These are phyloP conservation scores for Lordiphosa fenestrarum DNA, from an alignment of 2,888 invertebrate genomes.

Conservation along the genomic window DNA sequence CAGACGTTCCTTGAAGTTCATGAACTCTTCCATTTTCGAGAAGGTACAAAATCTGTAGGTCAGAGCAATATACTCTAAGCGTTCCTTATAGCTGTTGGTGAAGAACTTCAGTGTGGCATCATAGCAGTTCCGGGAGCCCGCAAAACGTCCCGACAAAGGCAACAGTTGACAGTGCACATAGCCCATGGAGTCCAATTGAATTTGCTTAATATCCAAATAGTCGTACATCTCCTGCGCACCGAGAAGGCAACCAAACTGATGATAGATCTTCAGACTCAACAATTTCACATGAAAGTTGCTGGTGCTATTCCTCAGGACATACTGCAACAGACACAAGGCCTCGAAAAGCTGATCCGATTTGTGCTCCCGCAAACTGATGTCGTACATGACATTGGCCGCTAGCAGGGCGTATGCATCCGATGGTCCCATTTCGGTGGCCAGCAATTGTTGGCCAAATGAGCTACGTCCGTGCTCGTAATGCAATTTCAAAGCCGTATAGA, in stretches of 20 bases:
- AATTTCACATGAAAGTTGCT: slow-evolving; percentile 95
- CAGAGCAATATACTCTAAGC: slow-evolving; percentile 93
- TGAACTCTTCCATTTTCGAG: slow-evolving; percentile 94
- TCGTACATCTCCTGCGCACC: slow-evolving; percentile 89
- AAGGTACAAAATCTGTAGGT: slow-evolving; percentile 97
- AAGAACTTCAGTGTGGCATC: slow-evolving; percentile 92
- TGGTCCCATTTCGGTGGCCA: slow-evolving; percentile 87
- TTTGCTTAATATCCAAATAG: slow-evolving; percentile 93
- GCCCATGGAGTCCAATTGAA: slow-evolving; percentile 95
- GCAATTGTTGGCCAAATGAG: slow-evolving; percentile 82
- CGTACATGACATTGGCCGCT: slow-evolving; percentile 82
- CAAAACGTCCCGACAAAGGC: slow-evolving; percentile 86
- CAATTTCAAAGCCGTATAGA: slow-evolving; percentile 84
- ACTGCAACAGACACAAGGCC: slow-evolving; percentile 87
- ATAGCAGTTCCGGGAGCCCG: slow-evolving; percentile 86
- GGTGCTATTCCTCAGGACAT: slow-evolving; percentile 88
- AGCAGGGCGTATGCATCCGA: slow-evolving; percentile 91
- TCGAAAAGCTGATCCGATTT: slow-evolving; percentile 83
- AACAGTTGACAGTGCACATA: slow-evolving; percentile 90
- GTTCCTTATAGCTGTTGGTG: slow-evolving; percentile 92
- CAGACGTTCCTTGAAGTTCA: slow-evolving; percentile 89
- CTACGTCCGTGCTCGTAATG: slow-evolving; percentile 85
- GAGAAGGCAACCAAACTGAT: slow-evolving; percentile 86
- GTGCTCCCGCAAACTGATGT: slow-evolving; percentile 82
- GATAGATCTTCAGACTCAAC: slow-evolving; percentile 90